Base-by-base conservation (phyloP, 2,888 invertebrate species). In the Leucoptera coffeella region DNA sequence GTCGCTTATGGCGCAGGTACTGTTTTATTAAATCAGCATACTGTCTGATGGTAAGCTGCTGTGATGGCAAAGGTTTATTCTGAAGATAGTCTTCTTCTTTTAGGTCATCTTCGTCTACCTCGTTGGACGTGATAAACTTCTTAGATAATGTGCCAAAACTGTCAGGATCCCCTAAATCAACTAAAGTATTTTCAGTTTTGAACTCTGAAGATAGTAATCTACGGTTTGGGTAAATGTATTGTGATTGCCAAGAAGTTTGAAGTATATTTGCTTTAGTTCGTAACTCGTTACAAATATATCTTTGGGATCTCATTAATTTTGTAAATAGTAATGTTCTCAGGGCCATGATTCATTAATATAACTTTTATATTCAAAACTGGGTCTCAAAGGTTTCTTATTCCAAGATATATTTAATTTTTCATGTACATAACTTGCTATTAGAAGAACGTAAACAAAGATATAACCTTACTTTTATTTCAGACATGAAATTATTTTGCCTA, bases 21-120 rank as follows among this genome's bases (percentile, higher is more conserved):
- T 73, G 60, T 45, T 86, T 87, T 4, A 89, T 87, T 32, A 84
- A 50, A 36, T 76, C 73, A 0, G 79, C 78, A 57, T 88, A 88
- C 38, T 83, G 75, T 38, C 73, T 78, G 0, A 65, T 75, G 3
- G 74, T 62, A 10, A 80, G 47, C 44, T 76, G 74, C 38, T 73
- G 72, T 2, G 55, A 47, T 13, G 39, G 36, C n/a, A 65, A 35
- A 3, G 77, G 75, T 22, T 55, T 50, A 35, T 76, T 71, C 36
- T 73, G 53, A 28, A 73, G 43, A 43, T 59, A 75, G 24, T 75
- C 58, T 34, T 80, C 74, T 48, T 84, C 84, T 37, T 57, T 52
- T 15, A 69, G 38, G 47, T 84, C 82, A 24, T 67, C 78, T 41
- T 74, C 69, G 37, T 77, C 73, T 35, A 54, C 47, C 29, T 58